Evolutionary conservation across 2,113 vertebrate genomes (phyloP), one percentile per base, ranked within the genome.

Genomic region (Ovis canadensis): DNA sequence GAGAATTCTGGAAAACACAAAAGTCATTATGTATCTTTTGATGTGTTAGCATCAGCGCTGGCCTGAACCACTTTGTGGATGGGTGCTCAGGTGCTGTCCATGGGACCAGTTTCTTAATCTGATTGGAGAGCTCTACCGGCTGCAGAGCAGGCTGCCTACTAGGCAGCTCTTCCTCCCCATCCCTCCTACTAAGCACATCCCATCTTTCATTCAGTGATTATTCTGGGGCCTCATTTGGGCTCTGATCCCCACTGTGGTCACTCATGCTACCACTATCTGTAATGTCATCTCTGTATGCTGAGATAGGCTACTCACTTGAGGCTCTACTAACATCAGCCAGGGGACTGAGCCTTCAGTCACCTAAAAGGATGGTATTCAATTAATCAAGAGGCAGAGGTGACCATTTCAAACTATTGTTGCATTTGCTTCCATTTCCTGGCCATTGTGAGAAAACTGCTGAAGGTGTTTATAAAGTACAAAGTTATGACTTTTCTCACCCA

Each of bases 391-490:
- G 91, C 89, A 77, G 86, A 96, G 71, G 16, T 13, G 54, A 93
- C 87, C 19, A 40, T 57, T 96, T n/a, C 50, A 81, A 94, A 50
- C 85, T 48, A 43, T 54, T 92, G 43, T 94, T 96, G 97, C 78
- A 94, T 97, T 95, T 94, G 88, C 95, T 64, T 91, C 89, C 36
- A 97, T 89, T 98, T 97, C 95, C 98, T 97, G 94, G 84, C 57
- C 57, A 36, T 67, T 50, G 86, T 94, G 93, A 87, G 95, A 96
- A 60, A 62, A 54, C 83, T 74, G 40, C 78, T 62, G 71, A 85
- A 85, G 45, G 43, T 59, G 78, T 96, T 54, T 45, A 67, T 84
- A 85, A 94, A 94, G 71, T 59, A 31, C 17, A 7, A 86, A 89
- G 60, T 82, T 54, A 50, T 52, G 90, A 43, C 50, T 96, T 78